Base-by-base conservation (phyloP, 2,113 vertebrate genomes). In the Oryzias woworae region DNA sequence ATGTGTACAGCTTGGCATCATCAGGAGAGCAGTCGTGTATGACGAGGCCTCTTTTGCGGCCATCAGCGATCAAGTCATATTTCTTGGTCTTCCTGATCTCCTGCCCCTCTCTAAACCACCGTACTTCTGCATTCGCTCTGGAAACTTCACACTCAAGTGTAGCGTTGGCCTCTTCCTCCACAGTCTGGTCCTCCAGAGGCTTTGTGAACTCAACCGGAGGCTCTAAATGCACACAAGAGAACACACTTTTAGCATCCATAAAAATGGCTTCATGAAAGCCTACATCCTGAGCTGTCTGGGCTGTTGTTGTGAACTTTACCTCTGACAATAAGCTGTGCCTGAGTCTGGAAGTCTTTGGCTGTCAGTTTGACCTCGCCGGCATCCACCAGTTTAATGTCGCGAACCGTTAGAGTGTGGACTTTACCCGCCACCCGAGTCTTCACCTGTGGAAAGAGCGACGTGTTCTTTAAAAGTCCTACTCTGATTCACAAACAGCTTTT, bases 71-170 rank as follows among this genome's bases (percentile, higher is more conserved):
- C 0, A 93, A 91, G 46, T 99, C 94, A 13, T 96, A 94, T 66
- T 99, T 98, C 92, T 98, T 98, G 43, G 92, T 95, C 89, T 98
- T 99, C 73, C 93, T 94, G 78, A 99, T 91, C 88, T 98, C 93
- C 85, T 96, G 92, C 24, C 96, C 94, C 1, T 98, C 96, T 87
- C 92, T 93, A 85, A 96, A 95, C 97, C 97, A 99, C 57, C 78
- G 92, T 16, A 99, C 97, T 51, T 95, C 93, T 2, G 95, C 97
- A 10, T 93, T 97, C 77, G 96, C 97, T 82, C 95, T 92, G 85
- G 96, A 98, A 18, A 99, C 91, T 90, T 98, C 95, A 83, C 97
- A 99, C 78, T 98, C 97, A 55, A 99, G 76, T 13, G 92, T 85
- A 20, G 93, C 94, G 17, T 93, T 96, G 56, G 96, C 93, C 68